Evolutionary conservation across 2,888 invertebrate genomes (phyloP).

Genomic region (Hydraecia micacea): DNA sequence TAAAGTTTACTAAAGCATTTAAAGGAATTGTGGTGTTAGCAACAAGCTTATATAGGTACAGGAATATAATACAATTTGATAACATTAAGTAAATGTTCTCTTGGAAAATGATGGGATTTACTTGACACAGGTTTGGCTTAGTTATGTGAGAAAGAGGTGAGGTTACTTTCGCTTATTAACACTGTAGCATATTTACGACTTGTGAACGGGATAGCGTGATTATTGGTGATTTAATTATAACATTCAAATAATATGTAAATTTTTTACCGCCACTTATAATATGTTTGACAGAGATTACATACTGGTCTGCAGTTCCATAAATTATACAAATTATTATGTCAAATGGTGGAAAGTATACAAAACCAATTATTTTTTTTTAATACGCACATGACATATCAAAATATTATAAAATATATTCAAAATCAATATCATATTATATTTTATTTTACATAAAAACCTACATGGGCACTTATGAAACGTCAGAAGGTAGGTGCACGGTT

Average conservation of each 20-base stretch:
- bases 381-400: constrained; percentile 20
- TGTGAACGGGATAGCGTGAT: constrained; percentile 51
- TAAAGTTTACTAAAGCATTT: not conserved
- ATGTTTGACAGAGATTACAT: constrained; percentile 51
- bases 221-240: constrained; percentile 52
- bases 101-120: constrained; percentile 8
- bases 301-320: constrained; percentile 47
- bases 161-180: constrained; percentile 41
- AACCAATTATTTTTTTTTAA: constrained; percentile 33
- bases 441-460: no score
- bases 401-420: no score
- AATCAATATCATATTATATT: no score
- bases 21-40: not conserved
- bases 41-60: not conserved
- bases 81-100: not conserved
- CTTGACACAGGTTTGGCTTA: constrained; percentile 2
- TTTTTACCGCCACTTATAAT: constrained; percentile 29
- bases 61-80: not conserved
- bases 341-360: constrained; percentile 34
- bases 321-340: constrained; percentile 37
- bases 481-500: no score
- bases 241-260: constrained; percentile 59
- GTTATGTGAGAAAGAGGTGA: constrained; percentile 16
- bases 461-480: no score
- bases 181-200: constrained; percentile 49